Evolutionary conservation across 1,140 invertebrate species (phyloP).

Genomic region (Onthophagus taurus): DNA sequence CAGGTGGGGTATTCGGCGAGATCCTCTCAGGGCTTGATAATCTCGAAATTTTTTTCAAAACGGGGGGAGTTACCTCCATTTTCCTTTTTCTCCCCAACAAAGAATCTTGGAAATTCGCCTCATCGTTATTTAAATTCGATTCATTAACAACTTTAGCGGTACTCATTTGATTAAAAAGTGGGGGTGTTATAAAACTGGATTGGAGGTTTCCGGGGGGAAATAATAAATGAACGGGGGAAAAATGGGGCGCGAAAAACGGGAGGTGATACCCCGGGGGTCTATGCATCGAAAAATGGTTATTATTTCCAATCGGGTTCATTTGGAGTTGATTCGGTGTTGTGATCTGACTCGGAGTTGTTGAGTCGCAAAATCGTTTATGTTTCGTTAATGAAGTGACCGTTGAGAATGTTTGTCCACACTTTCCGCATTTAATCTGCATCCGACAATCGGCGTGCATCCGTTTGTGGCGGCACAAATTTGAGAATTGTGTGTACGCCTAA

Average conservation of each 20-base stretch:
- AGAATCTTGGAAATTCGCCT: no score
- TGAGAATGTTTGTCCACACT: constrained; percentile 85
- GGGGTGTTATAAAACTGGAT: constrained; percentile 43
- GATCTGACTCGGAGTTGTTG: constrained; percentile 41
- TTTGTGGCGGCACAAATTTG: constrained; percentile 97
- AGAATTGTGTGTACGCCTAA: constrained; percentile 98
- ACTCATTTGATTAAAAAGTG: constrained; percentile 42
- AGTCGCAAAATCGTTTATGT: constrained; percentile 77
- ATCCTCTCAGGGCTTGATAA: constrained; percentile 26
- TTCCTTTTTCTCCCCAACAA: no score
- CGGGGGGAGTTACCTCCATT: constrained; percentile 27
- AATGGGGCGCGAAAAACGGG: constrained; percentile 44
- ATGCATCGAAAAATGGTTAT: constrained; percentile 62
- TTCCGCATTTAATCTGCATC: constrained; percentile 80
- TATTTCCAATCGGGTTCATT: constrained; percentile 40
- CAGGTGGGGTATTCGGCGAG: constrained; percentile 37
- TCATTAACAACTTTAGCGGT: no score
- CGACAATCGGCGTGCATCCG: constrained; percentile 94
- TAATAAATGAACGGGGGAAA: constrained; percentile 46
- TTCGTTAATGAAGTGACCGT: constrained; percentile 77
- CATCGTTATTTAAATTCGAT: no score
- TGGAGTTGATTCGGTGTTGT: constrained; percentile 41
- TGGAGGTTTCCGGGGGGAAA: constrained; percentile 40
- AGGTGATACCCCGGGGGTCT: constrained; percentile 38
- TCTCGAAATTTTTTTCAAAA: constrained; percentile 29